These are phyloP conservation scores for Gracilinanus agilis DNA, from an alignment of 2,113 vertebrate genomes.

Conservation along the genomic window DNA sequence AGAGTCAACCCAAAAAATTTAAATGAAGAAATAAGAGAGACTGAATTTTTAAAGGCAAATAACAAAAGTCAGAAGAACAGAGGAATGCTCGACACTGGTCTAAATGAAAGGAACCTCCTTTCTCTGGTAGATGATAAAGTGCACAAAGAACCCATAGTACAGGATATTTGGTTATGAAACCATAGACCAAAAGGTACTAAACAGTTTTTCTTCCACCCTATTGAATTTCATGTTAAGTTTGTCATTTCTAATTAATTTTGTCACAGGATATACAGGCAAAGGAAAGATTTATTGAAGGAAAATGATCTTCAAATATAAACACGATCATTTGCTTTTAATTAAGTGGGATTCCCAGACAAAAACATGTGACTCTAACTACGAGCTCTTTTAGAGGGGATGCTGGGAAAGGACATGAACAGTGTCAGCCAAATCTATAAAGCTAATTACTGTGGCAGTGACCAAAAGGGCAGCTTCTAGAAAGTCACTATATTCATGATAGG, in stretches of 20 bases:
- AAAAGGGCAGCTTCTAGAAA: not conserved
- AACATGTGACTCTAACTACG: slow-evolving; percentile 56
- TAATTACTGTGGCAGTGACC: not conserved
- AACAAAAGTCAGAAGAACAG: slow-evolving; percentile 54
- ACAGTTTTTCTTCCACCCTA: slow-evolving; percentile 58
- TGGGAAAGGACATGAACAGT: slow-evolving; percentile 37
- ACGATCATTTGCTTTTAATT: slow-evolving; percentile 84
- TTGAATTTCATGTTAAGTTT: slow-evolving; percentile 73
- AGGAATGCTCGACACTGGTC: not conserved
- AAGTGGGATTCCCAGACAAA: slow-evolving; percentile 78
- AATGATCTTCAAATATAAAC: slow-evolving; percentile 80
- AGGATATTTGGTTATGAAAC: slow-evolving; percentile 64
- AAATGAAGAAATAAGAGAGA: slow-evolving; percentile 61
- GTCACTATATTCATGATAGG: not conserved
- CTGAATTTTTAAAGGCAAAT: slow-evolving; percentile 43
- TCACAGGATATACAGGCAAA: slow-evolving; percentile 80
- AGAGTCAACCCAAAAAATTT: slow-evolving; percentile 52
- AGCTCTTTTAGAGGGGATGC: slow-evolving; percentile 49
- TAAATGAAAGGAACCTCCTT: slow-evolving; percentile 64
- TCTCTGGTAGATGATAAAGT: slow-evolving; percentile 66
- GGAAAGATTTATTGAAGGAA: slow-evolving; percentile 83
- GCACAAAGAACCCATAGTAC: slow-evolving; percentile 76
- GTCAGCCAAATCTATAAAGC: not conserved
- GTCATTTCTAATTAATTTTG: slow-evolving; percentile 83
- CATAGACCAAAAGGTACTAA: slow-evolving; percentile 61